Conservation (phyloP, 1,140 invertebrate species). For the Acromyrmex heyeri region DNA sequence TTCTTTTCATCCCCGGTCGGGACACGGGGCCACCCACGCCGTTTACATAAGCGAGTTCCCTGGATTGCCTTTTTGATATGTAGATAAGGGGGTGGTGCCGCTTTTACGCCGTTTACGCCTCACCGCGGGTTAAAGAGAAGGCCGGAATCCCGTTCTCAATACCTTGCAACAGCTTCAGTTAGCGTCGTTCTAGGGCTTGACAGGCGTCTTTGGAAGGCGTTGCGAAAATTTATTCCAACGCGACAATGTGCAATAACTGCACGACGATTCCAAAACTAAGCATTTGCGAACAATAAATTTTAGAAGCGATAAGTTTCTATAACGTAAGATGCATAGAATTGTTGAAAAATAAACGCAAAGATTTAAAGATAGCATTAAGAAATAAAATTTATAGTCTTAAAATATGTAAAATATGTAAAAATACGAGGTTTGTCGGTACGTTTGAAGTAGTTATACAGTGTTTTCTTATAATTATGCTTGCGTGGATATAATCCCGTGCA, state of each 20-base stretch:
- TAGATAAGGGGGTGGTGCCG: slow-evolving; percentile 85
- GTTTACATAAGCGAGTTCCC: slow-evolving; percentile 87
- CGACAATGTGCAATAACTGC: slow-evolving; percentile 38
- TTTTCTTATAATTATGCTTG: slow-evolving; percentile 31
- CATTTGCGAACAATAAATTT: not conserved
- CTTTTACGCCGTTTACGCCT: slow-evolving; percentile 86
- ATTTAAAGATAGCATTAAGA: not conserved
- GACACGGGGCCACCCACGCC: slow-evolving; percentile 82
- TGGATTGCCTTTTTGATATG: slow-evolving; percentile 87
- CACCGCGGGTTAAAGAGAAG: slow-evolving; percentile 64
- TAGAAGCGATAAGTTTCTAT: not conserved
- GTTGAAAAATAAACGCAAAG: not conserved
- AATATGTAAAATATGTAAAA: not conserved
- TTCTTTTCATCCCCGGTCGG: slow-evolving; percentile 85
- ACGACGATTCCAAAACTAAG: not conserved
- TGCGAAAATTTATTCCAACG: slow-evolving; percentile 38
- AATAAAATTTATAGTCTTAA: not conserved
- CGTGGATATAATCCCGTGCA: slow-evolving; percentile 9
- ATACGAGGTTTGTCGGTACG: not conserved
- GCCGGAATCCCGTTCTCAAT: slow-evolving; percentile 20
- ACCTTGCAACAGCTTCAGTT: slow-evolving; percentile 59
- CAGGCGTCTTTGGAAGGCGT: slow-evolving; percentile 18
- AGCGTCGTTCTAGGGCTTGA: slow-evolving; percentile 23
- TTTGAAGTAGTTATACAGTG: not conserved
- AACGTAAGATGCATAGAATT: not conserved